phyloP scores from a whole-genome alignment of 2,797 vertebrate species.

The Anguilla marmorata region DNA sequence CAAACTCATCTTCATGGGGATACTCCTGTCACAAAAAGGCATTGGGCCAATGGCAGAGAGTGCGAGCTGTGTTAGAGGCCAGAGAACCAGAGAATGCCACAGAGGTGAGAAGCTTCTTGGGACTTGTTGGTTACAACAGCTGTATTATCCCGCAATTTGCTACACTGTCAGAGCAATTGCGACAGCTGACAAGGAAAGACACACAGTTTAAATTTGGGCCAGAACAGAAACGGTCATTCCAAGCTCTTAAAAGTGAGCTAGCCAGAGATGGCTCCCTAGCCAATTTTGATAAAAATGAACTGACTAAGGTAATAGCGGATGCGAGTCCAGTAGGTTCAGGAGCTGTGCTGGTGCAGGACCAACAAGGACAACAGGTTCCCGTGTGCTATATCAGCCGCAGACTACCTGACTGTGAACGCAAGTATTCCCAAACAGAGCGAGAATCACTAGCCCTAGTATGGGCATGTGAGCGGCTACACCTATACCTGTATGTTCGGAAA shows the following conservation, averaged over 20 bases:
- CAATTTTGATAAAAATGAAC: constrained; percentile 40
- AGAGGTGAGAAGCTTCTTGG: constrained; percentile 32
- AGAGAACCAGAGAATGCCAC: constrained; percentile 29
- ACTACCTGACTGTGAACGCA: not conserved
- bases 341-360: constrained; percentile 32
- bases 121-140: constrained; percentile 20
- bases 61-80: constrained; percentile 25
- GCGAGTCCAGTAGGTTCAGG: constrained; percentile 37
- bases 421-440: not conserved
- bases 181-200: constrained; percentile 27
- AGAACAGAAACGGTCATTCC: constrained; percentile 36
- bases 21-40: constrained; percentile 37
- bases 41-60: constrained; percentile 37
- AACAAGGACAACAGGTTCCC: not conserved
- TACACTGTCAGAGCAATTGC: constrained; percentile 32
- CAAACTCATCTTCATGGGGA: constrained; percentile 39
- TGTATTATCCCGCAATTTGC: constrained; percentile 37
- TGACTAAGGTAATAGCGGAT: constrained; percentile 37
- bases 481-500: not conserved
- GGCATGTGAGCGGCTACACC: not conserved
- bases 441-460: not conserved
- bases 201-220: constrained; percentile 29
- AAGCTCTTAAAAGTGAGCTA: not conserved
- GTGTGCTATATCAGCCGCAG: not conserved
- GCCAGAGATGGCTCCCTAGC: constrained; percentile 14